Evolutionary conservation across 1,140 invertebrate species (phyloP).

Genomic region (Drosophila seguyi): DNA sequence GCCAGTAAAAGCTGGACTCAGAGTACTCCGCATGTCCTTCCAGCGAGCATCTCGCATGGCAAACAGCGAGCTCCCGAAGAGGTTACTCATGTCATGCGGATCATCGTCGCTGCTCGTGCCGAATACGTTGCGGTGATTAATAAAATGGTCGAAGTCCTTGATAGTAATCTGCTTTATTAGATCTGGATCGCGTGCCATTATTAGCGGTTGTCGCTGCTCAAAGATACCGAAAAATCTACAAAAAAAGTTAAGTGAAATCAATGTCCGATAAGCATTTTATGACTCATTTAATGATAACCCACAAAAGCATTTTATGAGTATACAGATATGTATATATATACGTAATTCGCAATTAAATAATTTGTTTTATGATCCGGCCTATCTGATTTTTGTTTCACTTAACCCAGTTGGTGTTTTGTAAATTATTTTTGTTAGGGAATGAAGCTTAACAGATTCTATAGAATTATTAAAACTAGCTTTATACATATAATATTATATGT

Average conservation of each 20-base stretch:
- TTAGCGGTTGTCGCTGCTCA: slow-evolving; percentile 86
- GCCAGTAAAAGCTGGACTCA: slow-evolving; percentile 85
- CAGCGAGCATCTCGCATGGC: slow-evolving; percentile 82
- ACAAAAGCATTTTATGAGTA: no score
- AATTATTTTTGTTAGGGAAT: no score
- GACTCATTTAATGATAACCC: no score
- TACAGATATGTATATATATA: no score
- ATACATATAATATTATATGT: no score
- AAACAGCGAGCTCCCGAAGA: slow-evolving; percentile 85
- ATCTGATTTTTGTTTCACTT: no score
- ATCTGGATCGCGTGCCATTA: slow-evolving; percentile 87
- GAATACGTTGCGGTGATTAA: slow-evolving; percentile 84
- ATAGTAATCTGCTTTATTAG: slow-evolving; percentile 85
- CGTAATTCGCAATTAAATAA: no score
- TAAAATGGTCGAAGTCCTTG: slow-evolving; percentile 86
- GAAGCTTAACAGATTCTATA: no score
- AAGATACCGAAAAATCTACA: slow-evolving; percentile 86
- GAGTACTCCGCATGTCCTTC: slow-evolving; percentile 85
- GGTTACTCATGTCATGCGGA: slow-evolving; percentile 74
- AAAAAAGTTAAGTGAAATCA: slow-evolving; percentile 1
- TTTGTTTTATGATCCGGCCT: no score
- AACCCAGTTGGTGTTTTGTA: no score
- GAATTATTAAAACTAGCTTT: no score
- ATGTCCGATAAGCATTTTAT: no score
- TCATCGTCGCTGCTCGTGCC: slow-evolving; percentile 81